Base-by-base conservation (phyloP, 2,113 vertebrate genomes). In the Thamnaconus septentrionalis region DNA sequence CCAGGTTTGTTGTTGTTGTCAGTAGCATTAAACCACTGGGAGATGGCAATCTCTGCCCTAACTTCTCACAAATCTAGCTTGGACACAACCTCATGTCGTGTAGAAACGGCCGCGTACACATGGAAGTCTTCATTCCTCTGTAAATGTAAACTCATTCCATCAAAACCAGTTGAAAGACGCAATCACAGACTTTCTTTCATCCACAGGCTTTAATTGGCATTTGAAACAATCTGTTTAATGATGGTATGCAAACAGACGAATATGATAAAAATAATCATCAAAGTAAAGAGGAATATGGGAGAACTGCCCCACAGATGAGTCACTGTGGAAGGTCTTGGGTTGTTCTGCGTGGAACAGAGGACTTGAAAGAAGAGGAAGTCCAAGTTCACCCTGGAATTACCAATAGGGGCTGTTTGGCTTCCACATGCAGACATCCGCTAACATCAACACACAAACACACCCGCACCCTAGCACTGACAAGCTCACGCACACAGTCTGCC, bases 391-490 rank as follows among this genome's bases (percentile, higher is more conserved):
- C 63, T 83, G 68, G 73, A 78, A 73, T 80, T 78, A 85, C 78
- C 63, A 44, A 81, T 59, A 76, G 72, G 75, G 77, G 61, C 69
- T 82, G 80, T 77, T 80, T 85, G 64, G 69, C 66, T 72, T 76
- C 69, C 61, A 85, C 53, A 78, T 80, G 79, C 75, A 80, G 58
- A 84, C 79, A 84, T 85, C 83, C 65, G 73, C 82, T 85, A 73
- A 78, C 82, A 74, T 70, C 52, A 68, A 67, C 73, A 56, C 54
- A 83, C 73, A 79, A 70, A 73, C 82, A 71, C 68, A 77, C 61
- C 55, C 47, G 11, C 57, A 65, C 41, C 46, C 62, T 53, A 7
- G 18, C 76, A 56, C 56, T 53, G 49, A 58, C 56, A 49, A 59
- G 50, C 48, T 8, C 10, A 6, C 45, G n/a, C 58, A 31, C 59